These are phyloP conservation scores for Acleris cristana DNA, from an alignment of 2,888 invertebrate species.

Conservation along the genomic window DNA sequence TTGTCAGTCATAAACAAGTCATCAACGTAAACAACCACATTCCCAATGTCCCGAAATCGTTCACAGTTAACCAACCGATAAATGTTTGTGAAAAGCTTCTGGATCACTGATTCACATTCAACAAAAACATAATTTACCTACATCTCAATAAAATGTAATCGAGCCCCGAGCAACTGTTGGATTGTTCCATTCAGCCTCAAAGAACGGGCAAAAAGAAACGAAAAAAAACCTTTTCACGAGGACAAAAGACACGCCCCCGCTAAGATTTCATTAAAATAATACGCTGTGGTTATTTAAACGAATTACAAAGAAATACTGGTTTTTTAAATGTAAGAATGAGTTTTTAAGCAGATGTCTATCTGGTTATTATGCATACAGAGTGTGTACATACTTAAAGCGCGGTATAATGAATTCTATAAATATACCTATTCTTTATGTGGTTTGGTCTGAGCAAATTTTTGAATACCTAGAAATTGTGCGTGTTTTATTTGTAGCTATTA, in stretches of 20 bases:
- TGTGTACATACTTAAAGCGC: not conserved
- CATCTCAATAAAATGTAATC: slow-evolving; percentile 28
- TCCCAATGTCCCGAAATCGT: not conserved
- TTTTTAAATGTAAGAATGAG: slow-evolving; percentile 68
- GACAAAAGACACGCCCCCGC: slow-evolving; percentile 44
- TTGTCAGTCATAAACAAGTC: not conserved
- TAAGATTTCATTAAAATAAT: slow-evolving; percentile 67
- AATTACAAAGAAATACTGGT: slow-evolving; percentile 66
- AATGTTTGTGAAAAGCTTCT: slow-evolving; percentile 8
- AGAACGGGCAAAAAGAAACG: slow-evolving; percentile 37
- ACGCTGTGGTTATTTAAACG: slow-evolving; percentile 58
- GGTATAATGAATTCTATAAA: no score
- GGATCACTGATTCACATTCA: not conserved
- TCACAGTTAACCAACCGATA: slow-evolving; percentile 3
- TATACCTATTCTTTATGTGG: no score
- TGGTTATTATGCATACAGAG: slow-evolving; percentile 8
- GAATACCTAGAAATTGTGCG: no score
- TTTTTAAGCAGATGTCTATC: slow-evolving; percentile 48
- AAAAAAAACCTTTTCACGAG: slow-evolving; percentile 44
- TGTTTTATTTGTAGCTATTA: no score
- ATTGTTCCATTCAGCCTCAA: slow-evolving; percentile 25
- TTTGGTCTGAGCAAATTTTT: no score
- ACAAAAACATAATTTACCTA: slow-evolving; percentile 25
- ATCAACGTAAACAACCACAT: not conserved
- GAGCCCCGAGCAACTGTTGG: slow-evolving; percentile 28